Conservation (phyloP, 2,888 invertebrate genomes). For the Charanyca ferruginea region DNA sequence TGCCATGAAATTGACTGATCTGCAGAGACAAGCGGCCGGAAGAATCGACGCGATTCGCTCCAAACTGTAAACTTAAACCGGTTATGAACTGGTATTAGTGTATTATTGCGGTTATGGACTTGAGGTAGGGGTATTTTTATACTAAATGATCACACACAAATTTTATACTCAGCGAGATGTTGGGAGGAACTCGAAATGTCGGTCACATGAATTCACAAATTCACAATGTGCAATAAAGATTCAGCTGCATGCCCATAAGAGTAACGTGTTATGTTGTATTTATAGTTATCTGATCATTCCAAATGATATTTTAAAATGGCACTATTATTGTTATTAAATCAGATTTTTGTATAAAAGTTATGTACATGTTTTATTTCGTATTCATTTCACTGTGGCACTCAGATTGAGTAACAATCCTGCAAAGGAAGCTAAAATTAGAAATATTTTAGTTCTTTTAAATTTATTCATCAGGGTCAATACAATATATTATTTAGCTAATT, state of each 20-base stretch:
- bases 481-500: no score
- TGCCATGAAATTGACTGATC: slow-evolving; percentile 97
- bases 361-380: slow-evolving; percentile 32
- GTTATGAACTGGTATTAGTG: slow-evolving; percentile 63
- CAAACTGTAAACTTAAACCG: slow-evolving; percentile 92
- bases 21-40: slow-evolving; percentile 94
- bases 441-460: slow-evolving; percentile 10
- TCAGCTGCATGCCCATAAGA: slow-evolving; percentile 32
- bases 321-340: slow-evolving; percentile 75
- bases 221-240: slow-evolving; percentile 45
- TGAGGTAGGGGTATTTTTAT: slow-evolving; percentile 75
- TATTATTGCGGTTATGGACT: slow-evolving; percentile 75
- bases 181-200: slow-evolving; percentile 28
- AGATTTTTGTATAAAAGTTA: slow-evolving; percentile 59
- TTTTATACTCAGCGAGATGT: slow-evolving; percentile 30
- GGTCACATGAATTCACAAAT: slow-evolving; percentile 34
- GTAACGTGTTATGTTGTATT: slow-evolving; percentile 58
- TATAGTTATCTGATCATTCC: slow-evolving; percentile 78
- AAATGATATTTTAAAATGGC: slow-evolving; percentile 68
- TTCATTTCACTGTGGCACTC: not conserved
- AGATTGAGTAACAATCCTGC: no score
- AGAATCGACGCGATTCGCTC: slow-evolving; percentile 94
- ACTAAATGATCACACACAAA: slow-evolving; percentile 58
- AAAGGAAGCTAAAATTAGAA: not conserved
- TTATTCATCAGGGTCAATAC: slow-evolving; percentile 25